phyloP scores from a whole-genome alignment of 2,797 vertebrate genomes.

The Falco peregrinus region DNA sequence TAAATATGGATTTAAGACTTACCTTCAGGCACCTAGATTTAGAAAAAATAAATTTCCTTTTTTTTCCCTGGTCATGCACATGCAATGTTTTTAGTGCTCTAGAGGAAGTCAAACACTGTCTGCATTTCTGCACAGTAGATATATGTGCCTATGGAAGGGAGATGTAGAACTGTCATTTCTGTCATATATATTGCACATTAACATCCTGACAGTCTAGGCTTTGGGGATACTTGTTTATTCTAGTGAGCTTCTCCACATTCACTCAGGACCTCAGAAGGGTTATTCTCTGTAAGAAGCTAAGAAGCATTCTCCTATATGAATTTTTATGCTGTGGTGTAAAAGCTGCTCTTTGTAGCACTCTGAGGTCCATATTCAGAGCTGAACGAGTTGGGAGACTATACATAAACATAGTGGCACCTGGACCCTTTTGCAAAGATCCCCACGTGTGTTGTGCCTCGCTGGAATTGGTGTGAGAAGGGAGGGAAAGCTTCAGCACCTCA shows the following conservation, averaged over 20 bases:
- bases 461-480: neutral
- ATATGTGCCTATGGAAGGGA: neutral
- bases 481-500: neutral
- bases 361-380: neutral
- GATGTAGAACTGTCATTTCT: neutral
- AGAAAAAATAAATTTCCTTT: neutral
- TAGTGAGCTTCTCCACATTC: neutral
- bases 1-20: neutral
- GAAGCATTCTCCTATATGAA: neutral
- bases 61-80: neutral
- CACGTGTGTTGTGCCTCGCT: fast-evolving
- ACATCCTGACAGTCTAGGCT: neutral
- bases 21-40: neutral
- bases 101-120: neutral
- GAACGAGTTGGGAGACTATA: neutral
- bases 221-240: neutral
- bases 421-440: neutral
- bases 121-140: neutral
- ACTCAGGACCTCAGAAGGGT: neutral
- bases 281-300: neutral
- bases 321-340: neutral
- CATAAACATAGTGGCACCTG: neutral
- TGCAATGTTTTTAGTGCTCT: neutral
- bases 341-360: neutral
- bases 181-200: neutral